A percentile compares a stretch with the other conserved stretches of the same genome.
Conservation (phyloP, 1,140 invertebrate genomes). For the Medauroidea extradentata region DNA sequence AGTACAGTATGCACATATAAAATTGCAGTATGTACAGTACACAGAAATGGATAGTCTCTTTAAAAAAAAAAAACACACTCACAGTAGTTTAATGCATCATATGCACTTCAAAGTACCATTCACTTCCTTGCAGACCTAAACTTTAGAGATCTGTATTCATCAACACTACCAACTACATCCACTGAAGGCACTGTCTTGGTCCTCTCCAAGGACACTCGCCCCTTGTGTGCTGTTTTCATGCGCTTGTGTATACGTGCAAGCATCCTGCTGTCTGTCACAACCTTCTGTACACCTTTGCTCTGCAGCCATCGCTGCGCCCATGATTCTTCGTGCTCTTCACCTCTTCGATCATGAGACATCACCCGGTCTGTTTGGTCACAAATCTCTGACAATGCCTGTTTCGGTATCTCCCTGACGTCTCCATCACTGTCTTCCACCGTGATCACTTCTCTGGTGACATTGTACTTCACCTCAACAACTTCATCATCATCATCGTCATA, state of each 20-base stretch:
- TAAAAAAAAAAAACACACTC: too few species aligned
- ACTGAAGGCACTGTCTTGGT: neutral
- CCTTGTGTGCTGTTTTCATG: slow-evolving; percentile 17
- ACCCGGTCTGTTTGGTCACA: neutral
- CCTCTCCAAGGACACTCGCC: neutral
- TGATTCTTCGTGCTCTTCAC: neutral
- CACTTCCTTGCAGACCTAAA: too few species aligned
- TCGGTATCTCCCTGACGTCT: neutral
- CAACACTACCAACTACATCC: neutral
- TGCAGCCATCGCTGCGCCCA: slow-evolving; percentile 28
- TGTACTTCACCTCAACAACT: neutral
- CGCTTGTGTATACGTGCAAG: slow-evolving; percentile 27
- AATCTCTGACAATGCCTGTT: neutral
- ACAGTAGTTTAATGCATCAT: too few species aligned
- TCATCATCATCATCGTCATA: neutral
- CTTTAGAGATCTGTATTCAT: neutral
- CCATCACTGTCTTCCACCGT: neutral
- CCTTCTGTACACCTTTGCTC: slow-evolving; percentile 28
- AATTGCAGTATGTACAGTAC: too few species aligned
- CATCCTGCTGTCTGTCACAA: slow-evolving; percentile 27
- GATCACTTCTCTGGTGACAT: neutral
- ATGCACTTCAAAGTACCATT: too few species aligned
- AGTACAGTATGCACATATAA: too few species aligned
- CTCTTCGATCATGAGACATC: neutral
- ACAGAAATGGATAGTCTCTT: too few species aligned